Percentiles rank a stretch among this genome's conserved stretches.
These are phyloP conservation scores for Mythimna vitellina DNA, from an alignment of 2,888 invertebrate genomes.

Conservation along the genomic window DNA sequence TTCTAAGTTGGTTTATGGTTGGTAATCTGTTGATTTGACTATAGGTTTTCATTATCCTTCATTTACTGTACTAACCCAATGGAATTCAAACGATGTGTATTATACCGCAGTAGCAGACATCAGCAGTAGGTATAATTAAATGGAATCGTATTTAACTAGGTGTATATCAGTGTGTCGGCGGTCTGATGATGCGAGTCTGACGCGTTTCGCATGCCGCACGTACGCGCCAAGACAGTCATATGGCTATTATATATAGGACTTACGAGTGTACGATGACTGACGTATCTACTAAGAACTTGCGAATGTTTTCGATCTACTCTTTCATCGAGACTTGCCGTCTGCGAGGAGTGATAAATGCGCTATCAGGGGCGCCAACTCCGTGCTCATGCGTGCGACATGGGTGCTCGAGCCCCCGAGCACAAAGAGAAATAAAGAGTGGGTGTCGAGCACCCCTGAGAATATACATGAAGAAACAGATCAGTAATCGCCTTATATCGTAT, in stretches of 20 bases:
- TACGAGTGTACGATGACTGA: slow-evolving; percentile 11
- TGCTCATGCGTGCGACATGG: no score
- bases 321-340: slow-evolving; percentile 18
- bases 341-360: not conserved
- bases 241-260: not conserved
- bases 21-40: not conserved
- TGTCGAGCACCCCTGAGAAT: no score
- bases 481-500: no score
- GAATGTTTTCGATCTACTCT: slow-evolving; percentile 21
- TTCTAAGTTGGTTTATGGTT: not conserved
- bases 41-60: not conserved
- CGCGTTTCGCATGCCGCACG: slow-evolving; percentile 54
- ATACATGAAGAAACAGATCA: no score
- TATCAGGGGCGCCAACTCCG: no score
- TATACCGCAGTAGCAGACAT: not conserved
- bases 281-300: not conserved
- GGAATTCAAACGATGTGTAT: slow-evolving; percentile 17
- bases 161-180: slow-evolving; percentile 24
- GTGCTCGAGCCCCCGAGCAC: no score
- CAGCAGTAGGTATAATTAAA: slow-evolving; percentile 16
- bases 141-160: not conserved
- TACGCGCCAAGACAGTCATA: not conserved
- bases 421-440: no score
- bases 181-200: slow-evolving; percentile 47
- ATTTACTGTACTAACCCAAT: not conserved